Conservation (phyloP, 2,888 invertebrate species). For the Cheiracanthium punctorium region DNA sequence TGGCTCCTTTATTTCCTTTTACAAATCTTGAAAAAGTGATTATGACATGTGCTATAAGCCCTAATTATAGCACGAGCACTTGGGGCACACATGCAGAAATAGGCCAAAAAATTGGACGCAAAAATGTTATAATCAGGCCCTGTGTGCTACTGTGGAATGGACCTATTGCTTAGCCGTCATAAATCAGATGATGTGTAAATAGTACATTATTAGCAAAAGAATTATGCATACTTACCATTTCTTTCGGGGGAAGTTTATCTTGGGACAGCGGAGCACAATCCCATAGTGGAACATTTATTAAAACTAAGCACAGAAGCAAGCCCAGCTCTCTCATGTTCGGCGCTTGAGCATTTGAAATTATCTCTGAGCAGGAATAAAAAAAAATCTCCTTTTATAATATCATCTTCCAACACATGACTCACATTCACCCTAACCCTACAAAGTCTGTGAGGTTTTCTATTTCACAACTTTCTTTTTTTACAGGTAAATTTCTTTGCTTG, state of each 20-base stretch:
- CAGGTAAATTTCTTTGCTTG: not conserved
- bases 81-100: no score
- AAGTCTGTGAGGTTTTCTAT: not conserved
- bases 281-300: not conserved
- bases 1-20: no score
- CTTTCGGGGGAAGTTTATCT: slow-evolving; percentile 54
- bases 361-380: not conserved
- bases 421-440: not conserved
- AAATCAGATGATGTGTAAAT: no score
- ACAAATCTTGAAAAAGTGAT: no score
- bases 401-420: not conserved
- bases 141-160: no score
- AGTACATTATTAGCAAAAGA: no score
- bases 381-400: not conserved
- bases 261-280: slow-evolving; percentile 44
- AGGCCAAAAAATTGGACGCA: no score
- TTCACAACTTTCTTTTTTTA: slow-evolving; percentile 6
- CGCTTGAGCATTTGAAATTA: no score
- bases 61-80: no score
- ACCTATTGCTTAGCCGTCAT: no score
- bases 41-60: no score
- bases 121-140: no score
- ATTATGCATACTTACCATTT: slow-evolving; percentile 47
- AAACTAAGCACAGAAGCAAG: not conserved
- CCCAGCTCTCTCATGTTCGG: not conserved